These are phyloP conservation scores for Paratrypauchen microcephalus DNA, from an alignment of 2,797 vertebrate genomes.

Conservation along the genomic window DNA sequence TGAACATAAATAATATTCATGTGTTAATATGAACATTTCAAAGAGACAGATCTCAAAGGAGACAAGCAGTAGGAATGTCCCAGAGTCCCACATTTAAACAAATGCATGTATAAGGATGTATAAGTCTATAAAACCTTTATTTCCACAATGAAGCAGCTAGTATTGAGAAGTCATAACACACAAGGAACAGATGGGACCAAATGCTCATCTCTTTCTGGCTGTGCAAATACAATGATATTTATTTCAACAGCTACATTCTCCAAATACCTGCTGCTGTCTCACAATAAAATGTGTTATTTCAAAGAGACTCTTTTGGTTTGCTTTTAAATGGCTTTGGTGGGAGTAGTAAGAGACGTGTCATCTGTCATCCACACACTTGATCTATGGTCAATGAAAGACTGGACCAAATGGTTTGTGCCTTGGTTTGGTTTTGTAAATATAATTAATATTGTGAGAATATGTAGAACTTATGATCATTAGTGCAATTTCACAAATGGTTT, in stretches of 20 bases:
- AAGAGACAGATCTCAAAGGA: background rate
- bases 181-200: slow-evolving; percentile 6
- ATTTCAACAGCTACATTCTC: background rate
- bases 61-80: background rate
- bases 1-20: too few relatives aligned
- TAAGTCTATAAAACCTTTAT: background rate
- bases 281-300: background rate
- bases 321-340: background rate
- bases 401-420: background rate
- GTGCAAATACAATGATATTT: slow-evolving; percentile 7
- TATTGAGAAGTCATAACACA: background rate
- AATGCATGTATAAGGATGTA: background rate
- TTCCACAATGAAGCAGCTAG: slow-evolving; percentile 1
- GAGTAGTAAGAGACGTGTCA: background rate
- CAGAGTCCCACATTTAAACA: background rate
- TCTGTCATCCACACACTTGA: background rate
- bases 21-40: background rate
- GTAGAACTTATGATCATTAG: too few relatives aligned
- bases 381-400: background rate
- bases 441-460: background rate
- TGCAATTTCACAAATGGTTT: too few relatives aligned
- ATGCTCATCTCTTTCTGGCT: background rate
- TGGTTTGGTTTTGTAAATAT: background rate
- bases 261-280: slow-evolving; percentile 10
- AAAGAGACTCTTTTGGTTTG: background rate